These are phyloP conservation scores for Temnothorax longispinosus DNA, from an alignment of 1,140 invertebrate species.

Conservation along the genomic window DNA sequence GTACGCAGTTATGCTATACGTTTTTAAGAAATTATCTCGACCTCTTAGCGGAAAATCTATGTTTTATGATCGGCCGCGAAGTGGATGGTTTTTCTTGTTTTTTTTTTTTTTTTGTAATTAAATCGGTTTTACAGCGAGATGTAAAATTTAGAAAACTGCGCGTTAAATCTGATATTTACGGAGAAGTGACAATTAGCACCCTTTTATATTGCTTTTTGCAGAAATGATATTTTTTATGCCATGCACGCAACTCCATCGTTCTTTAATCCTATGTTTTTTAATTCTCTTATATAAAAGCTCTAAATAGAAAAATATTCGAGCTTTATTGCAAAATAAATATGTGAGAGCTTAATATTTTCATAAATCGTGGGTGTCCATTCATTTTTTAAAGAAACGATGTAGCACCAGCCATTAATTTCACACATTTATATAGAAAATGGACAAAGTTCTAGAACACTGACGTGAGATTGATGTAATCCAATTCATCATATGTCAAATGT, in stretches of 20 bases:
- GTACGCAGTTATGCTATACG: neutral
- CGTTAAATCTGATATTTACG: neutral
- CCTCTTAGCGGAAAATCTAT: slow-evolving; percentile 42
- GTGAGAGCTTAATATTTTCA: neutral
- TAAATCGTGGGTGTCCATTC: neutral
- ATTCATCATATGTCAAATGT: slow-evolving; percentile 2
- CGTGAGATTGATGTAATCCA: neutral
- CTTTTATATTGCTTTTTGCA: neutral
- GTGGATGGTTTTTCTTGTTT: neutral
- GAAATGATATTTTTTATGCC: neutral
- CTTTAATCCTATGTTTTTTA: slow-evolving; percentile 11
- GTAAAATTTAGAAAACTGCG: neutral
- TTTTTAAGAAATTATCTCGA: slow-evolving; percentile 30
- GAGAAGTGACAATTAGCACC: slow-evolving; percentile 1
- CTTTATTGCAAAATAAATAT: neutral
- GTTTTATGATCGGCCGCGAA: slow-evolving; percentile 3
- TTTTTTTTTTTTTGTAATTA: neutral
- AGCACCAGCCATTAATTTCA: neutral
- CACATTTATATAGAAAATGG: slow-evolving; percentile 19
- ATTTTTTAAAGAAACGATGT: neutral
- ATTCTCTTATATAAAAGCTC: neutral
- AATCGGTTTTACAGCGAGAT: slow-evolving; percentile 14
- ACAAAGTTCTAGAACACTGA: neutral
- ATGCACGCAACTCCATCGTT: neutral
- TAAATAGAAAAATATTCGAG: neutral